Base-by-base conservation (phyloP, 1,140 invertebrate species). In the Drosophila kurseongensis region DNA sequence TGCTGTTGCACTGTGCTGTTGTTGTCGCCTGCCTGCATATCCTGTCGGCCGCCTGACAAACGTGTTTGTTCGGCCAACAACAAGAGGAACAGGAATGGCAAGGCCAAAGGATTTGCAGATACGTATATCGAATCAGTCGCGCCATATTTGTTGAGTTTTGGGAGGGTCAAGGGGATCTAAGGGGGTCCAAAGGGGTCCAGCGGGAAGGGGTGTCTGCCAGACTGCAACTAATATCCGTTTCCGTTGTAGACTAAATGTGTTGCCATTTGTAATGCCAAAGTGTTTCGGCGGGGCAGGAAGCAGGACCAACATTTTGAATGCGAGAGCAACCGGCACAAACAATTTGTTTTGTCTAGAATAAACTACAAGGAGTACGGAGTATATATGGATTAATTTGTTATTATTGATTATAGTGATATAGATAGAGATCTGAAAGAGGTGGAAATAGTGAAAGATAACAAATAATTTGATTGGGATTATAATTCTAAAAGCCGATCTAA, bases 211-310 rank as follows among this genome's bases (percentile, higher is more conserved):
- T 40, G 60, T 62, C 60, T 72, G 81, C 42, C 44, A 59, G 73
- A 76, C 86, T 90, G 86, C 79, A 86, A 86, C 86, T 90, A 90
- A 90, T 90, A 90, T 90, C 86, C 86, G 86, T 82, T 90, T 90
- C 86, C 81, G 86, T 90, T 90, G 76, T 90, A 90, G 83, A 89
- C 86, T 85, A 90, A 90, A 90, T 90, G 86, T 90, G 78, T 79
- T 86, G 86, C 86, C 86, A 90, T 90, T 90, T 90, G 81, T 88
- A 89, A 80, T 88, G 76, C 75, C 84, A 83, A 75, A 75, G 78
- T 78, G 82, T 71, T 71, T 84, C 72, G 76, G 76, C 60, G 59
- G 66, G 71, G 41, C 58, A 23, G 72, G 38, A 40, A 51, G 41
- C 58, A 65, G 60, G 51, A 56, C 35, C 58, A 63, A 75, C 48